Percentiles rank a stretch among this genome's conserved stretches.
phyloP scores from a whole-genome alignment of 2,113 vertebrate genomes.

The Marmota flaviventris region DNA sequence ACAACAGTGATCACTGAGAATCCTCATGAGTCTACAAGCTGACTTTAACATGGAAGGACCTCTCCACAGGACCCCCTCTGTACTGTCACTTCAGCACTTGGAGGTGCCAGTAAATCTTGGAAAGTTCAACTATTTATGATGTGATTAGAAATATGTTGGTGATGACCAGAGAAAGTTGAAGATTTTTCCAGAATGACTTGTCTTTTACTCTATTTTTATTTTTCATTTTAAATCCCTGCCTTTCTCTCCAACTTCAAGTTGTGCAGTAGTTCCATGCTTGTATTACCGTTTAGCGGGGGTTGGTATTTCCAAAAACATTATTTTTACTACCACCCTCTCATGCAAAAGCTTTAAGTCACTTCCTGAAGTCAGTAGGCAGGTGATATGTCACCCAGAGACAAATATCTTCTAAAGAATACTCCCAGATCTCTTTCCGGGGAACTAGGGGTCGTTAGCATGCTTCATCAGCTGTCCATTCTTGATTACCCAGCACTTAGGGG shows the following conservation, averaged over 20 bases:
- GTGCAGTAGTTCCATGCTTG: not conserved
- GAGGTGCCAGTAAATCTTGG: not conserved
- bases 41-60: conserved; percentile 9
- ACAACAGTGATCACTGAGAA: not conserved
- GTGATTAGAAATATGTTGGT: not conserved
- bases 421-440: not conserved
- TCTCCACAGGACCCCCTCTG: not conserved
- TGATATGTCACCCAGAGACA: not conserved
- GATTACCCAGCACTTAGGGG: not conserved
- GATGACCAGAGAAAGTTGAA: not conserved
- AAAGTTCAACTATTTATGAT: conserved; percentile 35
- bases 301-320: conserved; percentile 32
- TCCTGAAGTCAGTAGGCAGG: not conserved
- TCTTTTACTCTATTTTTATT: not conserved
- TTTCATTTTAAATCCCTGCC: not conserved
- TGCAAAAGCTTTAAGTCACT: not conserved
- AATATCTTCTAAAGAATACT: conserved; percentile 9
- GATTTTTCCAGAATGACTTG: not conserved
- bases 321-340: not conserved
- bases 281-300: not conserved
- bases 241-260: conserved; percentile 12
- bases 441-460: not conserved
- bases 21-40: conserved; percentile 17
- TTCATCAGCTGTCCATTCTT: not conserved
- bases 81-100: not conserved